phyloP scores from a whole-genome alignment of 2,888 invertebrate genomes.

The Meloe dianella region DNA sequence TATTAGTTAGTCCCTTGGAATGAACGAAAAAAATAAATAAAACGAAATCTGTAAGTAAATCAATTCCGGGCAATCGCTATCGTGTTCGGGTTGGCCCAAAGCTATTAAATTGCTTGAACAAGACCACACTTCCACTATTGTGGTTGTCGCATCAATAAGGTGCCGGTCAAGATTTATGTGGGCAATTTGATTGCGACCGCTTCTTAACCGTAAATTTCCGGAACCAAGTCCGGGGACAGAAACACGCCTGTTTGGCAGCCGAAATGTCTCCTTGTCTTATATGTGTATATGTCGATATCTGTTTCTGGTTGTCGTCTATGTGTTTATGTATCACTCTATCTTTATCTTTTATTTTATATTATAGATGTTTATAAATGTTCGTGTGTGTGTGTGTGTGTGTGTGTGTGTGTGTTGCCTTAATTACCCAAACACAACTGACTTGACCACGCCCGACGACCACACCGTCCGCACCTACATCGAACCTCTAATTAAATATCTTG shows the following conservation, averaged over 20 bases:
- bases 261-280: slow-evolving; percentile 40
- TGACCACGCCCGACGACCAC: slow-evolving; percentile 49
- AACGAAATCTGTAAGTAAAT: slow-evolving; percentile 33
- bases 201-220: slow-evolving; percentile 47
- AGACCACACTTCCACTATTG: slow-evolving; percentile 49
- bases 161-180: slow-evolving; percentile 54
- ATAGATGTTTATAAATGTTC: not conserved
- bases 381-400: slow-evolving; percentile 27
- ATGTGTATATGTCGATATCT: slow-evolving; percentile 11
- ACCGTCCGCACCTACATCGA: slow-evolving; percentile 53
- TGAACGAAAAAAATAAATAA: slow-evolving; percentile 25
- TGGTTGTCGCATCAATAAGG: slow-evolving; percentile 55
- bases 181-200: slow-evolving; percentile 53
- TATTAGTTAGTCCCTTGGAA: not conserved
- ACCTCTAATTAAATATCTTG: slow-evolving; percentile 56
- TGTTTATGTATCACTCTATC: not conserved
- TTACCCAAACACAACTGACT: slow-evolving; percentile 44
- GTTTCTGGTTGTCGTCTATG: not conserved
- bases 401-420: slow-evolving; percentile 50
- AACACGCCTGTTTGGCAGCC: slow-evolving; percentile 45
- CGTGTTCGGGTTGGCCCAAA: slow-evolving; percentile 35
- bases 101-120: slow-evolving; percentile 49
- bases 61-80: slow-evolving; percentile 35
- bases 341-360: not conserved
- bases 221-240: slow-evolving; percentile 37